Evolutionary conservation across 2,797 vertebrate species (phyloP), one percentile per base, ranked within the genome.

Genomic region (Aldrovandia affinis): DNA sequence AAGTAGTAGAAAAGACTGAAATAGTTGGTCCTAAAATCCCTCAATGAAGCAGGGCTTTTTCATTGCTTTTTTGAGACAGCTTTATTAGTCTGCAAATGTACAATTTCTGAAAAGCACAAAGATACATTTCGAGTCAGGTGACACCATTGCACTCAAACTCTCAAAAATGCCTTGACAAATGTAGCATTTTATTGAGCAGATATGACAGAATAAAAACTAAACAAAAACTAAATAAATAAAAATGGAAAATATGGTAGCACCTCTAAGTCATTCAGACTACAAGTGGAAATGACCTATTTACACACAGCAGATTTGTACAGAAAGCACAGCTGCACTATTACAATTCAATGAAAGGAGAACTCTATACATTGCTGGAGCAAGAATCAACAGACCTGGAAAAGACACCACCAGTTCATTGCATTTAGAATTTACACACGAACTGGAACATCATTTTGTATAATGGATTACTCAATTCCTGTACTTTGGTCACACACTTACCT

Each of bases 151-250:
- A 84, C 52, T 78, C 81, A 84, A 75, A 84, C 65, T 30, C 50
- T 57, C 59, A 77, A 83, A 80, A 81, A 81, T 77, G 73, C 18
- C 47, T 80, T 80, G 28, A 80, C 79, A 77, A 78, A 81, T 81
- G 28, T 81, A n/a, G 59, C 57, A 85, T 63, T 86, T 86, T 86
- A 86, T 86, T 86, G 28, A 77, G 54, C 50, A 47, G 79, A 81
- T 25, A 44, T 57, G 18, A 57, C 28, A 47, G 39, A 73, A 73
- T 47, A 81, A 84, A 84, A 73, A 44, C 20, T 30, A 80, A 80
- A 77, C n/a, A 20, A 80, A 79, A 80, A 78, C 39, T 47, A 44
- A 63, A 63, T 15, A 75, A 79, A 80, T 42, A 80, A 33, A 65
- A 81, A 81, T 30, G n/a, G 28, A 44, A 83, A 25, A 50, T 55